Base-by-base conservation (phyloP, 2,113 vertebrate species). In the Salvelinus fontinalis region DNA sequence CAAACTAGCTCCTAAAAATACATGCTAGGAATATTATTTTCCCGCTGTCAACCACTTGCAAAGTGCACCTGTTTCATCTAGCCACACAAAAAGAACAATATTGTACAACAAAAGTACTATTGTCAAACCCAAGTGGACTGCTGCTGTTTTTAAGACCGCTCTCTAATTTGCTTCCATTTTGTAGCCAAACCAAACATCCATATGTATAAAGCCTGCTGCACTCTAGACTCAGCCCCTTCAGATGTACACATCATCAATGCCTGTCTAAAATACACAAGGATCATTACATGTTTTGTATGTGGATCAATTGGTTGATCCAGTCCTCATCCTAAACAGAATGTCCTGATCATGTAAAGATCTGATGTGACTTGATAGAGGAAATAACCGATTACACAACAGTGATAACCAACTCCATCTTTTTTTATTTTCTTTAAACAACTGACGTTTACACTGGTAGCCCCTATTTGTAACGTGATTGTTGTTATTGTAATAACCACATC, bases 1-100 rank as follows among this genome's bases (percentile, higher is more conserved):
- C 4, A 27, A 67, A 75, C 11, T 5, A 67, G 62, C 44, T 16
- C 18, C 29, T 27, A 44, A 9, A 67, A 78, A 12, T 27, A 74
- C 39, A 78, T 64, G 44, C 31, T 71, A 85, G 78, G 60, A 66
- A 70, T 79, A 73, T 27, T 39, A 65, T 75, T 83, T 86, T 60
- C 70, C 54, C 44, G 62, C 71, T 57, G 73, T 75, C 62, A 18
- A 34, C 20, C n/a, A 77, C 73, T 73, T 71, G 27, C 16, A 73
- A 83, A 76, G 75, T 83, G 81, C 84, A 85, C 75, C 73, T 80
- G 74, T 79, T 70, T 79, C 79, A 79, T 82, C 71, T 44, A 29
- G 73, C 68, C 77, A 78, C 51, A 87, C 80, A 87, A 90, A 89
- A 85, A 85, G 77, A 81, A 60, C 77, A 71, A 70, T 51, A 67